These are phyloP conservation scores for Astreopora myriophthalma DNA, from an alignment of 64 coral and sea anemone genomes.

Conservation along the genomic window DNA sequence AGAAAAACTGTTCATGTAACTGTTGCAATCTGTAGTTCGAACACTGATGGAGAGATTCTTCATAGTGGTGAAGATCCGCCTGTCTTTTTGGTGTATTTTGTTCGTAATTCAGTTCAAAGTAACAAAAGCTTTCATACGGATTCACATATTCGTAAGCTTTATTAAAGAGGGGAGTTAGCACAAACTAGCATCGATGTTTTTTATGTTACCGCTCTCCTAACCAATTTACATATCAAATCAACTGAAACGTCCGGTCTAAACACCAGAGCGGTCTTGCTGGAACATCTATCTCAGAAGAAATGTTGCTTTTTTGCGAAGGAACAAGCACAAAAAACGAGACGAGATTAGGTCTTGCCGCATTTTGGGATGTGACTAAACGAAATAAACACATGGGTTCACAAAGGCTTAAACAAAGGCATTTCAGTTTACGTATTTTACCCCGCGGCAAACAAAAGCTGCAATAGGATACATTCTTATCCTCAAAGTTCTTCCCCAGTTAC, in stretches of 20 bases:
- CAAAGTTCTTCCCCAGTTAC: conserved; percentile 1
- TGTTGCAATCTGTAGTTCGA: neutral
- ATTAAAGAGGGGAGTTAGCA: conserved; percentile 4
- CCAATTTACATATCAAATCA: neutral
- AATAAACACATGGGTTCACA: conserved; percentile 72
- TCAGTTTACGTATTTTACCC: conserved; percentile 13
- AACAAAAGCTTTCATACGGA: conserved; percentile 22
- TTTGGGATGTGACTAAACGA: conserved; percentile 5
- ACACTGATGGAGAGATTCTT: neutral
- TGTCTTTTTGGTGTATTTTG: neutral
- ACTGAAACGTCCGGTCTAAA: neutral
- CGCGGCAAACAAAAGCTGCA: conserved; percentile 55
- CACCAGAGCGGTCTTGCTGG: neutral
- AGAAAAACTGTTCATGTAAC: neutral
- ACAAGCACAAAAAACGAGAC: conserved; percentile 51
- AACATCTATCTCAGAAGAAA: neutral
- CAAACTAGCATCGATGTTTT: neutral
- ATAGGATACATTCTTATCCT: conserved; percentile 35
- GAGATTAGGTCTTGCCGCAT: conserved; percentile 6
- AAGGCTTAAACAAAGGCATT: conserved; percentile 50
- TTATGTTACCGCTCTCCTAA: neutral
- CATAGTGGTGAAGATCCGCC: neutral
- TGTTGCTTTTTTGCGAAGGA: neutral
- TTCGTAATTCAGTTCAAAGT: conserved; percentile 14
- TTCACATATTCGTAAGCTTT: neutral